A percentile compares a stretch with the other conserved stretches of the same genome.
Conservation (phyloP, 2,113 vertebrate genomes). For the Notiomystis cincta region DNA sequence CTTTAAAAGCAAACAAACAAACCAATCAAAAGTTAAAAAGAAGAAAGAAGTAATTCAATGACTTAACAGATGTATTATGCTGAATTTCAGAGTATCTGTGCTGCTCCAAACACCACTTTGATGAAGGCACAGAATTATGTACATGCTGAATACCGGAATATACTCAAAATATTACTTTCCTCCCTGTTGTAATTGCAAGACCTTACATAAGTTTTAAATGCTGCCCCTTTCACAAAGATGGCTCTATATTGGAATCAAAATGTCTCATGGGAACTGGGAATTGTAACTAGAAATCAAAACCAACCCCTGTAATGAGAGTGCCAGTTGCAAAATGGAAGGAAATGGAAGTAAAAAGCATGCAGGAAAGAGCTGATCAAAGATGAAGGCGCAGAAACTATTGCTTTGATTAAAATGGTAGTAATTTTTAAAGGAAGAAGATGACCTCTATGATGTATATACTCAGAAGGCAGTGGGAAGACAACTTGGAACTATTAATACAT, state of each 20-base stretch:
- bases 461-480: not conserved
- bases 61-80: not conserved
- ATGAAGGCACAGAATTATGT: not conserved
- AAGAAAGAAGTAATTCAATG: not conserved
- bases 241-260: not conserved
- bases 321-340: not conserved
- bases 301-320: not conserved
- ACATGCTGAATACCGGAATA: not conserved
- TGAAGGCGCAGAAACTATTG: not conserved
- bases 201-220: not conserved
- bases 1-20: not conserved
- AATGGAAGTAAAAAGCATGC: not conserved
- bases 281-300: not conserved
- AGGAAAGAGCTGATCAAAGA: not conserved
- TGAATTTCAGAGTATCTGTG: not conserved
- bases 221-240: not conserved
- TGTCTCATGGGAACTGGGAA: not conserved
- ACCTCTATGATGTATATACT: not conserved
- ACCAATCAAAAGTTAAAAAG: not conserved
- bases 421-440: not conserved
- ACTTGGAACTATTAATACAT: not conserved
- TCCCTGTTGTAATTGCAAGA: not conserved
- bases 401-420: not conserved
- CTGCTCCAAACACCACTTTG: not conserved
- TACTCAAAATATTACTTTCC: not conserved